A percentile compares a stretch with the other conserved stretches of the same genome.
Conservation (phyloP, 2,888 invertebrate species). For the Erebia aethiops region DNA sequence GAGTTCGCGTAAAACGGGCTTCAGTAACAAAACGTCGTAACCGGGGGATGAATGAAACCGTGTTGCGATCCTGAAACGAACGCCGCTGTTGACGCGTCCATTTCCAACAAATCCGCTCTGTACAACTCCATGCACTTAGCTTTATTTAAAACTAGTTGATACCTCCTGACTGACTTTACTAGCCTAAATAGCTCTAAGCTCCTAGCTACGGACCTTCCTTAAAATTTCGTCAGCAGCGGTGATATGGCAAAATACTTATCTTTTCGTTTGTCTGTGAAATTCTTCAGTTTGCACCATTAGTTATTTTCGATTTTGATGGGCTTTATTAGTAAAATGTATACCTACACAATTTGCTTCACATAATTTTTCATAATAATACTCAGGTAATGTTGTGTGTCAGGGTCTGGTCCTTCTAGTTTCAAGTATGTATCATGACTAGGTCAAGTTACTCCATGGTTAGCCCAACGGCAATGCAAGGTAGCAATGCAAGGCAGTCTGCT, state of each 20-base stretch:
- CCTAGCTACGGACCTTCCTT: background rate
- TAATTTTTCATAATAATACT: too few relatives aligned
- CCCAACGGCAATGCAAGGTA: too few relatives aligned
- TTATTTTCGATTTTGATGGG: too few relatives aligned
- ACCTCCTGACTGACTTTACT: background rate
- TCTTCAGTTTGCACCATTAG: too few relatives aligned
- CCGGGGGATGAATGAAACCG: conserved; percentile 80
- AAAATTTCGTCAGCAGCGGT: background rate
- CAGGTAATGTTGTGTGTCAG: too few relatives aligned
- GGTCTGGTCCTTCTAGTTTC: too few relatives aligned
- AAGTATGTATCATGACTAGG: too few relatives aligned
- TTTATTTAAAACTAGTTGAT: conserved; percentile 60
- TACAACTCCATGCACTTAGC: conserved; percentile 77
- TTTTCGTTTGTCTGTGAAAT: background rate
- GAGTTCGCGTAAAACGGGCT: conserved; percentile 72
- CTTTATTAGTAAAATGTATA: too few relatives aligned
- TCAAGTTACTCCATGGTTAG: too few relatives aligned
- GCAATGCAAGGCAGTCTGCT: too few relatives aligned
- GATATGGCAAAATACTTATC: background rate
- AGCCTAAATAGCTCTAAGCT: background rate
- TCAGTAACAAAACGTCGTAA: conserved; percentile 65
- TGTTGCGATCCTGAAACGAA: conserved; percentile 81
- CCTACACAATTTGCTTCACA: too few relatives aligned
- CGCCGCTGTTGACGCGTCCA: conserved; percentile 79
- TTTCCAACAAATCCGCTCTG: conserved; percentile 81